Evolutionary conservation across 2,797 vertebrate genomes (phyloP).

Genomic region (Gambelia wislizenii): DNA sequence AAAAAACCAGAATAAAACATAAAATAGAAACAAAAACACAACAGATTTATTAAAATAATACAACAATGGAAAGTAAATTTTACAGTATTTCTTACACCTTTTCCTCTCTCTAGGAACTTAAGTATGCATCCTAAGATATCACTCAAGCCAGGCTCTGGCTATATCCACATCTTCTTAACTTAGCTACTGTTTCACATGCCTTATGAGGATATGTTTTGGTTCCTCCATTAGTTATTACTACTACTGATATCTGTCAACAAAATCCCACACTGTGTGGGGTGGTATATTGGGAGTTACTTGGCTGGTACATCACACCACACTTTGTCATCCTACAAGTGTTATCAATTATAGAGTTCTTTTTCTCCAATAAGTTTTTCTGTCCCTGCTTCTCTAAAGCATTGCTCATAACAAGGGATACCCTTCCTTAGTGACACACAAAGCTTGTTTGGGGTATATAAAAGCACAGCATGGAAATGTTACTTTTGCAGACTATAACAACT

Average conservation of each 20-base stretch:
- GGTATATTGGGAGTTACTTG: no score
- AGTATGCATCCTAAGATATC: not conserved
- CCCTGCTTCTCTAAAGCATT: no score
- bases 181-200: not conserved
- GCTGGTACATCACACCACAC: no score
- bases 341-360: not conserved
- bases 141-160: not conserved
- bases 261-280: no score
- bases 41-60: not conserved
- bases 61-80: not conserved
- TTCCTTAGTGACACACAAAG: not conserved
- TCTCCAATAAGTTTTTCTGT: no score
- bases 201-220: not conserved
- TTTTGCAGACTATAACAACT: no score
- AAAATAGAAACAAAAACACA: not conserved
- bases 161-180: not conserved
- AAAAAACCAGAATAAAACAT: not conserved
- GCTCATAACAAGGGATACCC: not conserved
- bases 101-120: not conserved
- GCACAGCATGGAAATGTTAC: not conserved
- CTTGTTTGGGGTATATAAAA: not conserved
- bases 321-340: not conserved
- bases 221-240: not conserved
- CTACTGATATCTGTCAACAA: not conserved
- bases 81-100: not conserved